phyloP scores from a whole-genome alignment of 2,888 invertebrate genomes.

The Polyommatus iphigenia region DNA sequence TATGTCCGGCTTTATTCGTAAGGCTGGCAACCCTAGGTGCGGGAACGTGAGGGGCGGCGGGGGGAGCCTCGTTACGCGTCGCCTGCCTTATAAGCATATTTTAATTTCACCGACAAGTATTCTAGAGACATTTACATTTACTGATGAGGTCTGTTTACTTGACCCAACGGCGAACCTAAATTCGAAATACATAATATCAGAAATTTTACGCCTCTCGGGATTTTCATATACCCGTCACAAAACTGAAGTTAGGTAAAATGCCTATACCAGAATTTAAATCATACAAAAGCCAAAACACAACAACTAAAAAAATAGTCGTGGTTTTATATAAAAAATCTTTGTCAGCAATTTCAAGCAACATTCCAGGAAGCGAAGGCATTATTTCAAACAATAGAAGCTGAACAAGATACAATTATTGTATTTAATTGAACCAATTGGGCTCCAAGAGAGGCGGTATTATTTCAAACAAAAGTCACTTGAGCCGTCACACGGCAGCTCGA shows the following conservation, averaged over 20 bases:
- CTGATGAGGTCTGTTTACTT: constrained; percentile 8
- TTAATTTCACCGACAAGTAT: constrained; percentile 21
- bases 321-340: not conserved
- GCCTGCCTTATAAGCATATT: constrained; percentile 24
- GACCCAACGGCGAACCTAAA: not conserved
- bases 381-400: constrained; percentile 7
- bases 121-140: not conserved
- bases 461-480: not conserved
- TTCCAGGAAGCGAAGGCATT: not conserved
- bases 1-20: no score
- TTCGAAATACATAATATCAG: not conserved
- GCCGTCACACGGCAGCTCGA: not conserved
- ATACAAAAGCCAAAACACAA: not conserved
- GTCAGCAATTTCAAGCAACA: not conserved
- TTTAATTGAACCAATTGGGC: not conserved
- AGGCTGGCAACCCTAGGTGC: no score
- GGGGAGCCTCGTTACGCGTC: constrained; percentile 4
- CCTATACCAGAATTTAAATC: not conserved
- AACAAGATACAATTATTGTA: constrained; percentile 1
- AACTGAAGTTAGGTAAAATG: not conserved
- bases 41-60: not conserved
- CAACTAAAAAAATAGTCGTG: not conserved
- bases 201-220: no score
- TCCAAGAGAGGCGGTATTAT: not conserved
- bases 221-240: not conserved